A percentile compares a stretch with the other conserved stretches of the same genome.
These are phyloP conservation scores for Rhadinocentrus ornatus DNA, from an alignment of 2,797 vertebrate species.

Conservation along the genomic window DNA sequence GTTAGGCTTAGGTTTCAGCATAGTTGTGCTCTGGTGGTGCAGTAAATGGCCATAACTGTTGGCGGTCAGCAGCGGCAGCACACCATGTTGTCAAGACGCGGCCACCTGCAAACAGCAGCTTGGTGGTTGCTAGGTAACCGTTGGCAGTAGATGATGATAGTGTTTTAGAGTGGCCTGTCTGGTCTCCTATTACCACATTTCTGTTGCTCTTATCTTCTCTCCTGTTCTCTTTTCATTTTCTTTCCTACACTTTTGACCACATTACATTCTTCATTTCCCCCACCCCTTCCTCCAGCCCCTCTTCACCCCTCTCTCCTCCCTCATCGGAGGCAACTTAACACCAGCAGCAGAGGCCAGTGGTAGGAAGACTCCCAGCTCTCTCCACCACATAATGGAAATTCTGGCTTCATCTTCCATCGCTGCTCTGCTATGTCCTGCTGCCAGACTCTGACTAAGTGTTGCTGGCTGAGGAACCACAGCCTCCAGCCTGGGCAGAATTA, in stretches of 20 bases:
- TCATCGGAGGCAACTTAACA: slow-evolving; percentile 62
- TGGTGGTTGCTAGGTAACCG: slow-evolving; percentile 80
- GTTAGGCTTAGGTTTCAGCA: slow-evolving; percentile 30
- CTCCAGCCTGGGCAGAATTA: slow-evolving; percentile 43
- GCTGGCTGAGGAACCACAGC: slow-evolving; percentile 63
- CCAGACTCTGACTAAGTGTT: slow-evolving; percentile 80
- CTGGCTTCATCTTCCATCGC: slow-evolving; percentile 72
- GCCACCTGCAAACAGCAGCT: slow-evolving; percentile 73
- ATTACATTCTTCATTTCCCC: slow-evolving; percentile 11
- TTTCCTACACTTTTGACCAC: slow-evolving; percentile 5
- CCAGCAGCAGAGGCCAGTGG: slow-evolving; percentile 65
- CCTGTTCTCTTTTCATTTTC: slow-evolving; percentile 2
- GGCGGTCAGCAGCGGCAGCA: slow-evolving; percentile 43
- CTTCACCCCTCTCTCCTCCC: slow-evolving; percentile 4
- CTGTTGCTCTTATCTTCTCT: slow-evolving; percentile 10
- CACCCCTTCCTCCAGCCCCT: slow-evolving; percentile 22
- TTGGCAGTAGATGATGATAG: slow-evolving; percentile 67
- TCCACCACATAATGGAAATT: slow-evolving; percentile 78
- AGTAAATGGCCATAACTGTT: slow-evolving; percentile 47
- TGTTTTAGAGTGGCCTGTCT: slow-evolving; percentile 42
- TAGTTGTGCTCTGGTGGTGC: slow-evolving; percentile 24
- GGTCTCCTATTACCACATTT: slow-evolving; percentile 43
- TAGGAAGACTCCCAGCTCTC: slow-evolving; percentile 66
- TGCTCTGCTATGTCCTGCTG: slow-evolving; percentile 61
- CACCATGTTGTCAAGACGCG: slow-evolving; percentile 60